A percentile compares a stretch with the other conserved stretches of the same genome.
Evolutionary conservation across 2,113 vertebrate species (phyloP).

Genomic region (Microtus montanus): DNA sequence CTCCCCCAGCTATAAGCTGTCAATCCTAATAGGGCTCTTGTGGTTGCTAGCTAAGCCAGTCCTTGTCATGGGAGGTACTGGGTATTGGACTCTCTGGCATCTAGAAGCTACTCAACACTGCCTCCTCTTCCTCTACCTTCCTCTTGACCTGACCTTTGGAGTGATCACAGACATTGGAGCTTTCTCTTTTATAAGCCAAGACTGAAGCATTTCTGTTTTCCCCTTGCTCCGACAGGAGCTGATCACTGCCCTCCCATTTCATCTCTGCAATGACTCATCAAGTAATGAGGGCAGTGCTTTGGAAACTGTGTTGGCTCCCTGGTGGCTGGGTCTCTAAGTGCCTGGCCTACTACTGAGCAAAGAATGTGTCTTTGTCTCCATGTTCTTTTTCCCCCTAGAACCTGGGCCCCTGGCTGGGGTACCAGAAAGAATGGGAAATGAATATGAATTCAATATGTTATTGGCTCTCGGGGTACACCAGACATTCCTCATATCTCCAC

Average conservation of each 20-base stretch:
- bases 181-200: neutral
- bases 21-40: no score
- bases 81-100: neutral
- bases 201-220: neutral
- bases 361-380: neutral
- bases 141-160: neutral
- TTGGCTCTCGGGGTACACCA: neutral
- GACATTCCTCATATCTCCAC: neutral
- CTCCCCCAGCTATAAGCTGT: neutral
- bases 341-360: constrained; percentile 60
- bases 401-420: neutral
- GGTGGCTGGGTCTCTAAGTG: constrained; percentile 46
- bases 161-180: neutral
- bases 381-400: neutral
- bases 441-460: neutral
- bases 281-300: constrained; percentile 69
- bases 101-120: neutral
- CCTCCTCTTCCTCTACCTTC: neutral
- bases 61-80: neutral
- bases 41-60: neutral
- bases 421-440: neutral
- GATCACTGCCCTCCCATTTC: neutral
- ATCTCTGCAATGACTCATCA: constrained; percentile 53
- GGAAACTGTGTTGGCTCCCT: constrained; percentile 72
- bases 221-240: neutral